These are phyloP conservation scores for Sphyrna mokarran DNA, from an alignment of 2,113 vertebrate species.

Conservation along the genomic window DNA sequence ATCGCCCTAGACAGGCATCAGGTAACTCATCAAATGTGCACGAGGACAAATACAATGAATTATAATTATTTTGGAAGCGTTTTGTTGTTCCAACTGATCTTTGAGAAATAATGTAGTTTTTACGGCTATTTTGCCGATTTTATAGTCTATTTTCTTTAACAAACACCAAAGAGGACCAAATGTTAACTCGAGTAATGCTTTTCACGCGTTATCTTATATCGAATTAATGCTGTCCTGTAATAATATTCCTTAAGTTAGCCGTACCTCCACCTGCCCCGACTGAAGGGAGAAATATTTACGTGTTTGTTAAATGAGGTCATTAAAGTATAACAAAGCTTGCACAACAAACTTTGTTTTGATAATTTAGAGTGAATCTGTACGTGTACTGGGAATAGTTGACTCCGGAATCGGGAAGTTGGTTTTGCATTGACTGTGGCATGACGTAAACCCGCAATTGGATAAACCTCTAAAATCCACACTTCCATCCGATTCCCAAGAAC, in stretches of 20 bases:
- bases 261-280: no score
- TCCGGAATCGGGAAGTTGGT: neutral
- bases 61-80: neutral
- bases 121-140: neutral
- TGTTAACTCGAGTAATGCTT: neutral
- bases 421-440: neutral
- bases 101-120: neutral
- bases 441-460: neutral
- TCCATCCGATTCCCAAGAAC: neutral
- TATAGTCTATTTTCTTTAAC: neutral
- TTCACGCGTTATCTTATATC: no score
- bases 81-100: neutral
- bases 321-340: neutral
- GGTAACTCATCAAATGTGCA: conserved; percentile 51
- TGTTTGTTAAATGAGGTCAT: neutral
- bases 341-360: neutral
- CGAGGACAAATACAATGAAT: neutral
- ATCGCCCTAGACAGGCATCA: conserved; percentile 87
- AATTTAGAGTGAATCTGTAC: neutral
- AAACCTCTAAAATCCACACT: neutral
- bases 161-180: neutral
- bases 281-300: neutral
- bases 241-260: neutral
- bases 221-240: neutral
- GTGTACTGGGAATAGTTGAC: neutral